Conservation (phyloP, 2,888 invertebrate species). For the Eurytoma californica region DNA sequence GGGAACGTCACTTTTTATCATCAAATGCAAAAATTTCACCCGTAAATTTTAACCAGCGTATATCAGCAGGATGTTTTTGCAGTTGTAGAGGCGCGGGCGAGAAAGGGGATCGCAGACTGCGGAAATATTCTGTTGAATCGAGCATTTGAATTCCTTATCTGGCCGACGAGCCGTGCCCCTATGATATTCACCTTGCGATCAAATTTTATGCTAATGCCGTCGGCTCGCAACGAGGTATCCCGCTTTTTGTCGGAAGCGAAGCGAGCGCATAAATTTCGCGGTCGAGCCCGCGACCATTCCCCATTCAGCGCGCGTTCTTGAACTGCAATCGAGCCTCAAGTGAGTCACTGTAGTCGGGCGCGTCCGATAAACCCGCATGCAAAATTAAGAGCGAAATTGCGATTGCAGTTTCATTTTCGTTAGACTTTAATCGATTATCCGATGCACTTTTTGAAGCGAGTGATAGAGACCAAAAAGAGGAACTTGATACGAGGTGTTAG, state of each 20-base stretch:
- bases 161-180: constrained; percentile 27
- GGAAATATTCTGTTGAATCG: constrained; percentile 34
- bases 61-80: neutral
- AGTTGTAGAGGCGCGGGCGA: neutral
- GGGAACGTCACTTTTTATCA: neutral
- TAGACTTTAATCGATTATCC: too few species aligned
- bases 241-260: constrained; percentile 38
- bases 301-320: constrained; percentile 12
- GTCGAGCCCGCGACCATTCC: constrained; percentile 28
- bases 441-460: too few species aligned
- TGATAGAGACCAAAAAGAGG: too few species aligned
- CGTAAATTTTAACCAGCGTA: neutral
- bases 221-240: neutral
- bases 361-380: constrained; percentile 15
- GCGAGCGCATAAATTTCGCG: constrained; percentile 11
- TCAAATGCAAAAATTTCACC: neutral
- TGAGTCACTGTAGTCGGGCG: constrained; percentile 33
- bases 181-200: constrained; percentile 51
- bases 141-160: constrained; percentile 41
- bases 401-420: too few species aligned
- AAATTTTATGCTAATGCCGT: constrained; percentile 44
- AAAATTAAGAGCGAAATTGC: neutral
- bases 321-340: constrained; percentile 31
- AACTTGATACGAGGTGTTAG: too few species aligned
- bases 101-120: neutral